Percentiles rank a stretch among this genome's conserved stretches.
These are phyloP conservation scores for Maconellicoccus hirsutus DNA, from an alignment of 1,140 invertebrate species.

Conservation along the genomic window DNA sequence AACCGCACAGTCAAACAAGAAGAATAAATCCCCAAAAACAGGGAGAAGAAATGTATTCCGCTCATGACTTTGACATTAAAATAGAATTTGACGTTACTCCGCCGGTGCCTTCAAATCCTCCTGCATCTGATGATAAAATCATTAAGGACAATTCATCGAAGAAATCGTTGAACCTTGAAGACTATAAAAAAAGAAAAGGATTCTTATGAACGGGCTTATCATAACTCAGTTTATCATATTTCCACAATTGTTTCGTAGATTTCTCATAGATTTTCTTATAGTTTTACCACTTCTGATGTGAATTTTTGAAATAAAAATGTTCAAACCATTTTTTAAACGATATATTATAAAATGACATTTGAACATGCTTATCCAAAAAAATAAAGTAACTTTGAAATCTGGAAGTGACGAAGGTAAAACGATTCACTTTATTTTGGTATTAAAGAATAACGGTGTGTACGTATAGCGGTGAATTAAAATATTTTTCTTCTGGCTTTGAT, in stretches of 20 bases:
- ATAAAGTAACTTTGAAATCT: no score
- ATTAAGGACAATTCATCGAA: neutral
- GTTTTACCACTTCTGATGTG: no score
- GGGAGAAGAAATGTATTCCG: constrained; percentile 69
- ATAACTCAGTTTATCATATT: neutral
- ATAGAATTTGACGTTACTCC: constrained; percentile 47
- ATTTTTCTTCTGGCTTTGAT: constrained; percentile 12
- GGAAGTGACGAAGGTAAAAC: no score
- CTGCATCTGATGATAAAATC: neutral
- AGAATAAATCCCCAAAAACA: constrained; percentile 25
- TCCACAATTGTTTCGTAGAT: no score
- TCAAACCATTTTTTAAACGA: no score
- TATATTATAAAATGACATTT: no score
- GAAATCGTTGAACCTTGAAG: neutral
- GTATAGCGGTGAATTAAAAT: neutral
- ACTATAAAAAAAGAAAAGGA: constrained; percentile 1
- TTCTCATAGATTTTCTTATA: no score
- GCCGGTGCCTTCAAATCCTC: neutral
- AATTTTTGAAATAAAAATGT: no score
- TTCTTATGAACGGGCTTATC: neutral
- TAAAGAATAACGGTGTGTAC: no score
- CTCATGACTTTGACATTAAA: constrained; percentile 94
- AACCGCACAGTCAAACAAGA: constrained; percentile 15
- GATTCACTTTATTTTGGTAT: no score
- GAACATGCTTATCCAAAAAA: no score